Conservation (phyloP, 2,113 vertebrate genomes). For the Proteles cristata region DNA sequence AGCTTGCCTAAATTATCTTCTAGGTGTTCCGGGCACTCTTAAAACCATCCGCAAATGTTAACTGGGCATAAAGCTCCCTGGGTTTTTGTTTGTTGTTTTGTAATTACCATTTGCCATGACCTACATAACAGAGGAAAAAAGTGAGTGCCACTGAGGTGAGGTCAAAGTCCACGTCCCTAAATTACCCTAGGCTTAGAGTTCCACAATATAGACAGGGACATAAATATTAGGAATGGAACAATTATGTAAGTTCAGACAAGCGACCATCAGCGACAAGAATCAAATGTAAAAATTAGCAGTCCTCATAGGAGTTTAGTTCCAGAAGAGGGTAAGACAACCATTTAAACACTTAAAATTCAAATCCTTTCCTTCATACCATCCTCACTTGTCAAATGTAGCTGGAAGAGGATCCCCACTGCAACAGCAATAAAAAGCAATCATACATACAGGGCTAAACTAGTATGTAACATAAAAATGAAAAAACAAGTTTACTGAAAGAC, state of each 20-base stretch:
- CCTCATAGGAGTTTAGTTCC: background rate
- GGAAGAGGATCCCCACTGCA: background rate
- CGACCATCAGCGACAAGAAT: constrained; percentile 18
- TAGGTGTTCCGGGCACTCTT: background rate
- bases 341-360: constrained; percentile 23
- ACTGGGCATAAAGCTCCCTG: background rate
- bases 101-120: constrained; percentile 31
- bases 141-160: background rate
- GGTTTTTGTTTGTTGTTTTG: background rate
- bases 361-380: background rate
- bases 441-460: background rate
- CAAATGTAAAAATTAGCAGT: constrained; percentile 25
- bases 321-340: background rate
- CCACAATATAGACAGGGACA: background rate
- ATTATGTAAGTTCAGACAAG: background rate
- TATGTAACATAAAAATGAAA: background rate
- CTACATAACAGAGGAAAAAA: background rate
- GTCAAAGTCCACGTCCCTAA: background rate
- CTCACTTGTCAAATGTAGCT: background rate
- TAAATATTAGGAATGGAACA: background rate
- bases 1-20: background rate
- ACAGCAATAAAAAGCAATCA: constrained; percentile 38
- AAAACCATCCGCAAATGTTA: constrained; percentile 29
- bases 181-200: background rate
- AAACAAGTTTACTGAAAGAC: background rate